A percentile compares a stretch with the other conserved stretches of the same genome.
These are phyloP conservation scores for Lycaena phlaeas DNA, from an alignment of 2,888 invertebrate species.

Conservation along the genomic window DNA sequence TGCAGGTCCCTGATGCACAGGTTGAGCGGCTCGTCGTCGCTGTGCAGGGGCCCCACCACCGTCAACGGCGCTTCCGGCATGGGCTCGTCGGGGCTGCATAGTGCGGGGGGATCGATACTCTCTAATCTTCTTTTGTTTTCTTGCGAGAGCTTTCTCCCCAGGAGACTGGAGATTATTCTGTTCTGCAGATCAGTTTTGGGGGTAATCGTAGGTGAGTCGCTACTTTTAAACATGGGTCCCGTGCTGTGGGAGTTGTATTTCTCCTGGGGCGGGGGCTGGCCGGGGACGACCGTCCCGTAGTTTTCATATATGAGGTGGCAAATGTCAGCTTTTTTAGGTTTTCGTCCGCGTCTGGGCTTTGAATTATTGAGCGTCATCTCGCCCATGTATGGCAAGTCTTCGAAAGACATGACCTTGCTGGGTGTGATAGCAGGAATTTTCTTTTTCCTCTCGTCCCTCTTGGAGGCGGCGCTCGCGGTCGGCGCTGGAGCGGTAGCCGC, in stretches of 20 bases:
- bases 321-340: constrained; percentile 93
- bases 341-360: constrained; percentile 87
- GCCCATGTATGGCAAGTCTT: constrained; percentile 92
- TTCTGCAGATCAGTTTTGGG: constrained; percentile 79
- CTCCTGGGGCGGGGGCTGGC: constrained; percentile 75
- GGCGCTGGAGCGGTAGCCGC: constrained; percentile 33
- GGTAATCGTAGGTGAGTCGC: constrained; percentile 28
- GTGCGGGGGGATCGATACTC: constrained; percentile 40
- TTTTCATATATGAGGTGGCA: constrained; percentile 93
- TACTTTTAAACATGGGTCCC: constrained; percentile 37
- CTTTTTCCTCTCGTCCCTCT: constrained; percentile 49
- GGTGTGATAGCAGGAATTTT: constrained; percentile 53
- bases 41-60: constrained; percentile 42
- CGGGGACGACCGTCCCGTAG: constrained; percentile 89
- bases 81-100: constrained; percentile 47
- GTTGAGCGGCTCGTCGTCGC: constrained; percentile 83
- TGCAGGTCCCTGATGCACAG: constrained; percentile 85
- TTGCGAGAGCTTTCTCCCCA: constrained; percentile 80
- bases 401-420: constrained; percentile 78
- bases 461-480: constrained; percentile 36
- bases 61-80: constrained; percentile 48
- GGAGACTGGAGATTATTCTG: constrained; percentile 77
- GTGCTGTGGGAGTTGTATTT: constrained; percentile 38
- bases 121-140: constrained; percentile 70
- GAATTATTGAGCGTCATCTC: constrained; percentile 92